Conservation (phyloP, 2,797 vertebrate genomes). For the Nasua narica region DNA sequence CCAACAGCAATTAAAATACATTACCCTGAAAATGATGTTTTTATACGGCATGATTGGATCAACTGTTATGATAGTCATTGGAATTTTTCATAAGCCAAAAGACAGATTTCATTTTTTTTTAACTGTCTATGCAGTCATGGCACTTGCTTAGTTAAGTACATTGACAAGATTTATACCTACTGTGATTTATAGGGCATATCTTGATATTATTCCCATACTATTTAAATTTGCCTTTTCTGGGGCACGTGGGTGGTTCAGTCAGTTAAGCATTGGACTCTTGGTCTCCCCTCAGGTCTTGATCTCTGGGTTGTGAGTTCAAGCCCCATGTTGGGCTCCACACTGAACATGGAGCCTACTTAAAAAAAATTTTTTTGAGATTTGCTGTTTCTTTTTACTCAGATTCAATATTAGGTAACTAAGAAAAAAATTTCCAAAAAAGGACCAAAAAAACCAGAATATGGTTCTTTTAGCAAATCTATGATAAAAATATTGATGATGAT, state of each 20-base stretch:
- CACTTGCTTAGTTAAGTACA: background rate
- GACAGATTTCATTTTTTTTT: background rate
- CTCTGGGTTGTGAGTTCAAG: background rate
- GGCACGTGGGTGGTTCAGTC: background rate
- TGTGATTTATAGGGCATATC: background rate
- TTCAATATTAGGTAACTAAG: background rate
- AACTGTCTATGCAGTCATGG: background rate
- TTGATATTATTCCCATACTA: background rate
- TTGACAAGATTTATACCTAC: background rate
- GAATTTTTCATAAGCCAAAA: background rate
- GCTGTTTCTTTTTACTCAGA: background rate
- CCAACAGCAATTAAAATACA: slow-evolving; percentile 43
- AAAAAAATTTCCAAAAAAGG: background rate
- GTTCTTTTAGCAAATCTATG: background rate
- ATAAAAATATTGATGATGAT: background rate
- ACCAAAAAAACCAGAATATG: background rate
- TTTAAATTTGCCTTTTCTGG: background rate
- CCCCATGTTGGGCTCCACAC: too few relatives aligned
- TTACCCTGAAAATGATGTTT: slow-evolving; percentile 37
- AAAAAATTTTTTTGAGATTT: background rate
- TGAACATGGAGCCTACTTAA: background rate
- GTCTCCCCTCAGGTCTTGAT: background rate
- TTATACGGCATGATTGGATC: background rate
- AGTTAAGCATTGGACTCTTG: background rate
- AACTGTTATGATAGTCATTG: background rate